phyloP scores from a whole-genome alignment of 1,140 invertebrate genomes.

The Phenacoccus solenopsis region DNA sequence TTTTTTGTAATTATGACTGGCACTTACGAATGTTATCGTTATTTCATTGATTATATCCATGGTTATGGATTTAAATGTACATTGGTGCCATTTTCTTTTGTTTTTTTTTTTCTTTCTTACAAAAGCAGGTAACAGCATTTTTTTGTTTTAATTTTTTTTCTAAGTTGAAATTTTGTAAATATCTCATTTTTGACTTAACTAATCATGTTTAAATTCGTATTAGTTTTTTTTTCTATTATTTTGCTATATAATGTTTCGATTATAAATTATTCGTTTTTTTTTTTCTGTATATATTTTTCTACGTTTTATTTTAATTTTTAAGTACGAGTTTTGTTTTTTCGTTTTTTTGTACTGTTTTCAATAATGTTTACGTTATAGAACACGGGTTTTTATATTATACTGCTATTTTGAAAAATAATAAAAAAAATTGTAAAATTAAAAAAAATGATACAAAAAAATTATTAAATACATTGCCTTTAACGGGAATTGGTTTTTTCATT shows the following conservation, averaged over 20 bases:
- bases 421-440: not conserved
- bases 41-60: not conserved
- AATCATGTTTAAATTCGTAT: slow-evolving; percentile 4
- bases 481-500: not conserved
- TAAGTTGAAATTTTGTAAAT: not conserved
- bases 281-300: slow-evolving; percentile 1
- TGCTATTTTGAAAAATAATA: not conserved
- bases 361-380: slow-evolving; percentile 5
- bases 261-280: not conserved
- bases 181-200: slow-evolving; percentile 9
- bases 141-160: not conserved
- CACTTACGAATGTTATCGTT: not conserved
- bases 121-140: not conserved
- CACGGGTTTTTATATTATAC: slow-evolving; percentile 5
- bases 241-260: slow-evolving; percentile 6
- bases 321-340: not conserved
- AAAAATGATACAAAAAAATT: not conserved
- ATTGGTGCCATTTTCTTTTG: slow-evolving; percentile 9
- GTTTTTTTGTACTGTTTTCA: not conserved
- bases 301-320: slow-evolving; percentile 14
- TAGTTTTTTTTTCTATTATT: not conserved
- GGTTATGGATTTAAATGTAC: not conserved
- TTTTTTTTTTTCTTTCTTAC: not conserved
- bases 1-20: not conserved
- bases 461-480: slow-evolving; percentile 5